Percentiles rank a stretch among this genome's conserved stretches.
Evolutionary conservation across 2,888 invertebrate species (phyloP).

Genomic region (Suillia variegata): DNA sequence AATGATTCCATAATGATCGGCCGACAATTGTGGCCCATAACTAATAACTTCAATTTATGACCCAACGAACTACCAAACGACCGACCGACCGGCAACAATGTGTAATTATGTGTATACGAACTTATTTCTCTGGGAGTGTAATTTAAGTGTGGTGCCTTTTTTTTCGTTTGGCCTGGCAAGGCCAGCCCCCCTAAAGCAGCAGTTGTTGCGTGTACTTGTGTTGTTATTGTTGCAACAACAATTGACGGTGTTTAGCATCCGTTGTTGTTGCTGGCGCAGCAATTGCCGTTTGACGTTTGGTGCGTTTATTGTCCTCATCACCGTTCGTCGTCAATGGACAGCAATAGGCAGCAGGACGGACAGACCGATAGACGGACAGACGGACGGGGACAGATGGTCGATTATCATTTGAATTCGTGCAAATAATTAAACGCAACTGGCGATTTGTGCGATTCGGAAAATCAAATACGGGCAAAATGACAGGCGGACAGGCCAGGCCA

Average conservation of each 20-base stretch:
- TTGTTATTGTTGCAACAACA: not conserved
- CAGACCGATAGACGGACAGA: too few relatives aligned
- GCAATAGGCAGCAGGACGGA: too few relatives aligned
- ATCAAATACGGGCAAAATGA: not conserved
- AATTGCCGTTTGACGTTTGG: not conserved
- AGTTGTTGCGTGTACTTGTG: too few relatives aligned
- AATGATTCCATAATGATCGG: too few relatives aligned
- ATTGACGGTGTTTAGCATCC: not conserved
- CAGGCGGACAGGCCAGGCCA: not conserved
- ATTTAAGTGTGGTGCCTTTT: not conserved
- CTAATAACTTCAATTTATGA: conserved; percentile 10
- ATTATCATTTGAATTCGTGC: conserved; percentile 41
- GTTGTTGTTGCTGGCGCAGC: not conserved
- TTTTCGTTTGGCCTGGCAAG: too few relatives aligned
- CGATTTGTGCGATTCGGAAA: not conserved
- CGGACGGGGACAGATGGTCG: too few relatives aligned
- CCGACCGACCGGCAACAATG: too few relatives aligned
- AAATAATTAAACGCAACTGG: conserved; percentile 40
- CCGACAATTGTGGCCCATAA: conserved; percentile 1
- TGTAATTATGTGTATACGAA: not conserved
- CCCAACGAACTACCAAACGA: too few relatives aligned
- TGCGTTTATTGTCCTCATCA: conserved; percentile 27
- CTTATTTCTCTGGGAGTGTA: not conserved
- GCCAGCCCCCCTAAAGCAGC: too few relatives aligned
- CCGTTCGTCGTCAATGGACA: conserved; percentile 32